Evolutionary conservation across 2,797 vertebrate species (phyloP), one percentile per base, ranked within the genome.

Genomic region (Sphenodon punctatus): DNA sequence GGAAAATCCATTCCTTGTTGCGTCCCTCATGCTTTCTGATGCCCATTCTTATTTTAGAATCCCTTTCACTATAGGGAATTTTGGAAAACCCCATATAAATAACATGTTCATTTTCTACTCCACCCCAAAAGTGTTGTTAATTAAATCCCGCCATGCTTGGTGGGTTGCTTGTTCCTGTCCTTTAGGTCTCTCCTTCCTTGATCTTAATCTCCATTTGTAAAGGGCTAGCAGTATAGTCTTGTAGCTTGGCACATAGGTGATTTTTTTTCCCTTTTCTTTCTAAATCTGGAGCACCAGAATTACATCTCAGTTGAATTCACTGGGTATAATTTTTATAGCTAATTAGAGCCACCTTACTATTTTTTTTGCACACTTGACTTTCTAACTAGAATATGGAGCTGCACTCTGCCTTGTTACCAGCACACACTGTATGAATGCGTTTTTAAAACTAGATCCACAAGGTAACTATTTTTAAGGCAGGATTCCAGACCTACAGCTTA

Each of bases 91-190:
- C 55, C 36, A 3, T 23, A 23, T 65, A 34, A 6, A 68, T 46
- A 4, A 19, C 38, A 27, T 1, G 2, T 34, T 63, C 27, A 41
- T 71, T 23, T 42, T 83, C 66, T 5, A 15, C 2, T 2, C 55
- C 30, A 56, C 27, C 53, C 78, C 56, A 32, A 59, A 73, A 74
- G 2, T 55, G 59, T 4, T 2, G 1, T 80, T 75, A 63, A 61
- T 12, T 53, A 4, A 0, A 0, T 36, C 80, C 20, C 51, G 60
- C 11, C 0, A 22, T 25, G 70, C 38, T 4, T 2, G 64, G 7
- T 55, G 27, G 23, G 17, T 1, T 66, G 66, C 14, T 42, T 60
- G 32, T 70, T 38, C 46, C 27, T 46, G 27, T 58, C 10, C 4
- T 78, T 88, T 19, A 41, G 5, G 11, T 75, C 13, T 20, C 14